Evolutionary conservation across 2,113 vertebrate genomes (phyloP).

Genomic region (Sarotherodon lohbergeri): DNA sequence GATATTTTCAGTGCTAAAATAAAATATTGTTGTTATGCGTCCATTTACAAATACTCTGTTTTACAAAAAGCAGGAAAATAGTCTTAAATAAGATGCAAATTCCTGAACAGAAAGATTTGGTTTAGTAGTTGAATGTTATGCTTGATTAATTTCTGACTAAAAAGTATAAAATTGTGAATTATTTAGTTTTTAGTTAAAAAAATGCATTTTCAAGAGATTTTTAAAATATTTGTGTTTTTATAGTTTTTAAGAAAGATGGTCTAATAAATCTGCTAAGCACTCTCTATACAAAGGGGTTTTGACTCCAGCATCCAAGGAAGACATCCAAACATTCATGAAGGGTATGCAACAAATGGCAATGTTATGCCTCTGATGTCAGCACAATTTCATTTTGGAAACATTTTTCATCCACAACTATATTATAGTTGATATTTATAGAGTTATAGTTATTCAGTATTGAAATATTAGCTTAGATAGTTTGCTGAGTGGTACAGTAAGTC

Average conservation of each 20-base stretch:
- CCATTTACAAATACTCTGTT: not conserved
- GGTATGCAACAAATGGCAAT: not conserved
- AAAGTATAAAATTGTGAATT: rapidly evolving
- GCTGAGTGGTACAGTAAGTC: not conserved
- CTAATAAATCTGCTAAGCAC: not conserved
- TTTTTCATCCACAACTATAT: not conserved
- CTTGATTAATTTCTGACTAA: not conserved
- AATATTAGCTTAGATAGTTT: not conserved
- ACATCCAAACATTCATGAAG: rapidly evolving
- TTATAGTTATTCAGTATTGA: not conserved
- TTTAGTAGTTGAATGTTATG: not conserved
- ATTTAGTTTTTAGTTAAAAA: not conserved
- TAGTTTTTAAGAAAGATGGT: not conserved
- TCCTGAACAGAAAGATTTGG: not conserved
- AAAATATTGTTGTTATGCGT: not conserved
- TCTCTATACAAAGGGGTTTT: not conserved
- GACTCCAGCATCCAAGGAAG: not conserved
- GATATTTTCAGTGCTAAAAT: not conserved
- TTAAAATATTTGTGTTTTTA: not conserved
- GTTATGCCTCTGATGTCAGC: not conserved
- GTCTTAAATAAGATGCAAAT: not conserved
- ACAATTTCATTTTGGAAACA: not conserved
- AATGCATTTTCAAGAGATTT: not conserved
- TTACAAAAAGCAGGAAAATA: not conserved
- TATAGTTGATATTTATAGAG: not conserved